Percentiles rank a stretch among this genome's conserved stretches.
These are phyloP conservation scores for Netelia melanura DNA, from an alignment of 2,888 invertebrate species.

Conservation along the genomic window DNA sequence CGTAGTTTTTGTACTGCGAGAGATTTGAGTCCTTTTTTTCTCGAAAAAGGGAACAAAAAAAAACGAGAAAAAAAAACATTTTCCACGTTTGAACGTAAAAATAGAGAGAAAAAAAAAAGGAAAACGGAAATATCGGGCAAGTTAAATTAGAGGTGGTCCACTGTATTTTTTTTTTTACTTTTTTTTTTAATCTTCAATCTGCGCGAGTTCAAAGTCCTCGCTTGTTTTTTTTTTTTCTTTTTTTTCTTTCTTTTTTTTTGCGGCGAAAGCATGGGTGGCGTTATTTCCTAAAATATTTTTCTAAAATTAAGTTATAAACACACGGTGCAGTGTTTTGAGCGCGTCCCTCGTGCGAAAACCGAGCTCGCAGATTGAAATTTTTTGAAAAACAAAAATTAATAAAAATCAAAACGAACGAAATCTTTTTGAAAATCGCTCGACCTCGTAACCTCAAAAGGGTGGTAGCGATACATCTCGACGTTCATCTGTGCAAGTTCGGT, in stretches of 20 bases:
- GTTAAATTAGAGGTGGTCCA: slow-evolving; percentile 77
- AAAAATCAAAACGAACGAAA: neutral
- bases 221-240: slow-evolving; percentile 7
- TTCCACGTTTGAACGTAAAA: slow-evolving; percentile 28
- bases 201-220: neutral
- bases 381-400: neutral
- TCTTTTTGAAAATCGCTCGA: too few species aligned
- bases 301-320: slow-evolving; percentile 31
- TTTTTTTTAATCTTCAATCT: slow-evolving; percentile 27
- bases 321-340: slow-evolving; percentile 81
- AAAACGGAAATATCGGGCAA: neutral
- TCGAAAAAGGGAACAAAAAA: neutral
- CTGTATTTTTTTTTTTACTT: slow-evolving; percentile 70
- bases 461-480: neutral
- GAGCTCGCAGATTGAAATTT: slow-evolving; percentile 32
- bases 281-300: slow-evolving; percentile 48
- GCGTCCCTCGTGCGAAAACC: slow-evolving; percentile 68
- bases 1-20: slow-evolving; percentile 5
- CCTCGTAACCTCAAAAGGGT: too few species aligned
- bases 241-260: neutral
- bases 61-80: slow-evolving; percentile 23
- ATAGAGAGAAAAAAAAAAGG: neutral
- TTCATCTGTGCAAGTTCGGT: slow-evolving; percentile 26
- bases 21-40: neutral
- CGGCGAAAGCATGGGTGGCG: slow-evolving; percentile 60